Base-by-base conservation (phyloP, 2,113 vertebrate genomes). In the Paraplagusia blochii region DNA sequence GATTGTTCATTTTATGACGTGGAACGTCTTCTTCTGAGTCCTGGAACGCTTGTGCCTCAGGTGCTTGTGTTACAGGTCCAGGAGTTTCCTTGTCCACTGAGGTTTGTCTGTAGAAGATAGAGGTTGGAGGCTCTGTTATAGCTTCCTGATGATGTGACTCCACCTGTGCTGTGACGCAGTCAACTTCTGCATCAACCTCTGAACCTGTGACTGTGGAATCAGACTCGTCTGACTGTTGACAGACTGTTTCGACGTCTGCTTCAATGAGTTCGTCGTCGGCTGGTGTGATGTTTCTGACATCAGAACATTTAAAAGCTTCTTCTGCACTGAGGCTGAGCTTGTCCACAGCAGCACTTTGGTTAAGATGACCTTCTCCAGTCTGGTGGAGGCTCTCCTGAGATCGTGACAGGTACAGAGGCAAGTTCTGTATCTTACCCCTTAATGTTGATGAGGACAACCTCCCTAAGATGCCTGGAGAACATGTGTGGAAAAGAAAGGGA, bases 401-500 rank as follows among this genome's bases (percentile, higher is more conserved):
- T 7, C 77, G 83, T 0, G 90, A 90, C 44, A 92, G 58, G 66
- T 88, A 90, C 15, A 87, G 72, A 9, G 90, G 89, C 43, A 92
- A 58, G 43, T 69, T 85, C 52, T 90, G 90, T 65, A 91, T 91
- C 71, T 90, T 92, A 7, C 73, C 81, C 11, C 86, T 81, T 0
- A 90, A 79, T 1, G 89, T 90, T 8, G 91, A 89, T 0, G 88
- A 87, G 48, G 91, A 91, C 42, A 93, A 74, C 36, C 66, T 81
- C 17, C 83, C 87, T 74, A 86, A 72, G 33, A 91, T 44, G 6
- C 77, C 82, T 0, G 89, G 70, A 7, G 81, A 76, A 5, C 74
- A 80, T 1, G 68, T 45, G 56, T 69, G 53, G 38, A 83, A 16
- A 38, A 86, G 62, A 47, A 88, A 88, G 29, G 49, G 72, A 18